Percentiles rank a stretch among this genome's conserved stretches.
Conservation (phyloP, 2,113 vertebrate genomes). For the Pycnonotus jocosus region DNA sequence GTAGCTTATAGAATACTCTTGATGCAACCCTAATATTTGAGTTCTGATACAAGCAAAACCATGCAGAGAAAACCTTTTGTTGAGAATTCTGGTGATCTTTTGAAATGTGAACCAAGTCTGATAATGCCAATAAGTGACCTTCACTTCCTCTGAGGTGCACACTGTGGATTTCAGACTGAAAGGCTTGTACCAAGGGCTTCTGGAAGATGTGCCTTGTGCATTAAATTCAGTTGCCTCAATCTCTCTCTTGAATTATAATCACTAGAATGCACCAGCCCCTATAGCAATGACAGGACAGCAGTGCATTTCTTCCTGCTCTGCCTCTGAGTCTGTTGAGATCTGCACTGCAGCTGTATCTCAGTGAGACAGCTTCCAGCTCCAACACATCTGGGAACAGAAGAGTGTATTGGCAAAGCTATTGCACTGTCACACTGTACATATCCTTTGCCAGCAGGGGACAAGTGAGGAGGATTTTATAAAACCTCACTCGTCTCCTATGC, state of each 20-base stretch:
- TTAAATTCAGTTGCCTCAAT: not conserved
- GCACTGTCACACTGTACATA: not conserved
- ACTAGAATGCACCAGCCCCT: not conserved
- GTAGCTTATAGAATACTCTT: not conserved
- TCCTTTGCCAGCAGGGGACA: not conserved
- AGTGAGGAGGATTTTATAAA: not conserved
- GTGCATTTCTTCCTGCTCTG: not conserved
- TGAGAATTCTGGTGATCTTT: not conserved
- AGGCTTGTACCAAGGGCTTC: not conserved
- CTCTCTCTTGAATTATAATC: not conserved
- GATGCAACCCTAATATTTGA: not conserved
- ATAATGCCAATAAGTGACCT: slow-evolving; percentile 5
- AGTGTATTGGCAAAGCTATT: not conserved
- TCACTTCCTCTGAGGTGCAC: not conserved
- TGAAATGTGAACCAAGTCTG: not conserved
- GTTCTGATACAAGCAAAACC: not conserved
- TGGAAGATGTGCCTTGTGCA: not conserved
- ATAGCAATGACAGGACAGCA: not conserved
- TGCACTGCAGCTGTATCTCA: not conserved
- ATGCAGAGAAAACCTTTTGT: not conserved
- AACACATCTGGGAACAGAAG: not conserved
- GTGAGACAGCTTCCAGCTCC: not conserved
- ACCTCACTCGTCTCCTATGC: not conserved
- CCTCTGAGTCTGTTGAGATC: not conserved
- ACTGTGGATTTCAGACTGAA: not conserved